Evolutionary conservation across 1,140 invertebrate species (phyloP), one percentile per base, ranked within the genome.

Genomic region (Zaprionus inermis): DNA sequence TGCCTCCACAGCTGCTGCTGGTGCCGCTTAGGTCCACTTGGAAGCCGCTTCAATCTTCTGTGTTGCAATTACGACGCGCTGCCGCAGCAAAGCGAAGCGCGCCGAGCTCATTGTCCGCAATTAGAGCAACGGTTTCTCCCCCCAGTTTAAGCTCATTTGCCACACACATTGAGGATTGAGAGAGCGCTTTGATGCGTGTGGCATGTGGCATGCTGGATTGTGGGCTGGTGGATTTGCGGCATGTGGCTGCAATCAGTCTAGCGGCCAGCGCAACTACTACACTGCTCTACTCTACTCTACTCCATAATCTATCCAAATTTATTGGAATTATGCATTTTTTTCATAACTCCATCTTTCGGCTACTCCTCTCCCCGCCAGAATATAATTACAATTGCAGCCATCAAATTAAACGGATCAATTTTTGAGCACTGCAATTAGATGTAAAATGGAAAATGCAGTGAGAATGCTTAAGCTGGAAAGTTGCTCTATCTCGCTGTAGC

Each of bases 111-210:
- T 79, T 83, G 80, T 51, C 54, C 51, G 70, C 76, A 88, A 86
- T 86, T 83, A 86, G 83, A 86, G 83, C 83, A 88, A 83, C 83
- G 83, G 83, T 88, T 84, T 72, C 73, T 63, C 78, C 65, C 59
- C 65, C 64, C 65, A 71, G 75, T 59, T 79, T 72, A 79, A 82
- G 83, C 83, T 77, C 79, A 86, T 86, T 86, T 88, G 38, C 82
- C 82, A 81, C 82, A 86, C 82, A 88, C 83, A 86, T 78, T 68
- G 81, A 28, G 30, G 46, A 52, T 30, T 16, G 30, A 32, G 54
- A 72, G 69, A 22, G 20, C 34, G 34, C 34, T 11, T 36, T 20
- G 49, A 52, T 64, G 49, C 46, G 60, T 54, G 49, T 38, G 49
- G 60, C 60, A 20, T 63, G 46, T 36, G 57, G 24, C 24, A 28